Base-by-base conservation (phyloP, 1,140 invertebrate genomes). In the Xylocopa sonorina region DNA sequence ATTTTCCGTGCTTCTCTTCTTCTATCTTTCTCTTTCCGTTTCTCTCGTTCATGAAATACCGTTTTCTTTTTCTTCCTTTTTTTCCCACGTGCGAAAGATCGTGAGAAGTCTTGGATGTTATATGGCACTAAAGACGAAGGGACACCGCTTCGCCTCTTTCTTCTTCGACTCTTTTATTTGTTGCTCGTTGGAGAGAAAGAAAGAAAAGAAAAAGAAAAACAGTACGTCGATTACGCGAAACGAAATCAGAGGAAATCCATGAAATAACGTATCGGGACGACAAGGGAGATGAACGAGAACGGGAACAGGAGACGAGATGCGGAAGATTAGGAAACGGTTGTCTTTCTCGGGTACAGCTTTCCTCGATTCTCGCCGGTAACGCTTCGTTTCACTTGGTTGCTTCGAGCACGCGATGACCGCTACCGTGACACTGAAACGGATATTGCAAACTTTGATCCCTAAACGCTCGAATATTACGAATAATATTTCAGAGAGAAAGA, bases 381-480 rank as follows among this genome's bases (percentile, higher is more conserved):
- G 21, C 6, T 10, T 48, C 24, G 4, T 38, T 27, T 29, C 7
- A 12, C 2, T 18, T 5, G 50, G n/a, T 71, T 48, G 18, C 27
- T 53, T 53, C 76, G 67, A 78, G 43, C 57, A 51, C 57, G 43
- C 57, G 67, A 53, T 62, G 27, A 68, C 48, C 64, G 57, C 14
- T 50, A 58, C 62, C 75, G 46, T 62, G 66, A 55, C 38, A 51
- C 55, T 24, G 60, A 68, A 71, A 62, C 80, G 53, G 67, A 62
- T 62, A n/a, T 62, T 69, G 53, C 68, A 48, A 64, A 76, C 58
- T 66, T 74, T 78, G 68, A 64, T 86, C 67, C 67, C 67, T 71
- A 86, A 71, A 78, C 68, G 51, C 63, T 82, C 73, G 76, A 60
- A 78, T 66, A 85, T 75, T 77, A 72, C 78, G 66, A 51, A 76